Evolutionary conservation across 2,797 vertebrate species (phyloP).

Genomic region (Lagocephalus sceleratus): DNA sequence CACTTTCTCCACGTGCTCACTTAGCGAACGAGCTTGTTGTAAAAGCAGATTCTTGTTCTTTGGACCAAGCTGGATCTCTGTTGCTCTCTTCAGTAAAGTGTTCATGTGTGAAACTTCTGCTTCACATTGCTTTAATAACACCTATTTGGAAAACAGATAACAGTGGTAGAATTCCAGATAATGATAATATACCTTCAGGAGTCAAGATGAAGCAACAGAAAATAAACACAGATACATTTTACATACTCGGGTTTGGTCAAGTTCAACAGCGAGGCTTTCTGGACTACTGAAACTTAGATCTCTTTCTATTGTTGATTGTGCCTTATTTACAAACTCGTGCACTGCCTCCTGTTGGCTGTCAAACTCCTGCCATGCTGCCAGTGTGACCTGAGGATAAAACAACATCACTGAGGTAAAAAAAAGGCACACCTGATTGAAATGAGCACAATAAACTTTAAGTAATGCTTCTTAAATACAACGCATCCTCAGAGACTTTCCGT

Average conservation of each 20-base stretch:
- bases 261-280: slow-evolving; percentile 87
- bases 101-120: slow-evolving; percentile 83
- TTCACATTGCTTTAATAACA: slow-evolving; percentile 82
- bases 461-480: no score
- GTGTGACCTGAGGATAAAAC: slow-evolving; percentile 79
- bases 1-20: slow-evolving; percentile 84
- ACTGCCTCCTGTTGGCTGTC: slow-evolving; percentile 89
- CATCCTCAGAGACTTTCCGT: background rate
- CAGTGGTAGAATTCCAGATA: background rate
- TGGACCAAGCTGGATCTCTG: slow-evolving; percentile 89
- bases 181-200: background rate
- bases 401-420: slow-evolving; percentile 2
- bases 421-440: background rate
- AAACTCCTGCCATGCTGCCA: slow-evolving; percentile 93
- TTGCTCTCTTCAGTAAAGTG: slow-evolving; percentile 85
- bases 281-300: slow-evolving; percentile 93
- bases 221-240: background rate
- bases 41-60: slow-evolving; percentile 83
- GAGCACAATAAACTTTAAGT: background rate
- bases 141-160: slow-evolving; percentile 68
- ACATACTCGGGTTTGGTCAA: slow-evolving; percentile 87
- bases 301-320: slow-evolving; percentile 83
- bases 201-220: background rate
- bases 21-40: slow-evolving; percentile 82
- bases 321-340: slow-evolving; percentile 86